Evolutionary conservation across 2,888 invertebrate species (phyloP).

Genomic region (Stenurella melanura): DNA sequence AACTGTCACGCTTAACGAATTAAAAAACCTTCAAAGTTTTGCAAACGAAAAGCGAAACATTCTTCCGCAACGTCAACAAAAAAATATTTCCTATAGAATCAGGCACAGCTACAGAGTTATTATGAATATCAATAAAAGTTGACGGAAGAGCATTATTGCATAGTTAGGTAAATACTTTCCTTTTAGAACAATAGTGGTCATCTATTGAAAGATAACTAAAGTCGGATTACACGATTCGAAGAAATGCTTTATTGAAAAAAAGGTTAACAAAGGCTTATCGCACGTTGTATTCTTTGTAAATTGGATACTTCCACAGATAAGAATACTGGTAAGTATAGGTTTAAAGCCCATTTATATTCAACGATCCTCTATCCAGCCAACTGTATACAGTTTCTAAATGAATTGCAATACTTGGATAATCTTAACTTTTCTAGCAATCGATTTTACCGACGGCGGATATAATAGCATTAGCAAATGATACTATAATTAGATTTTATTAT

Average conservation of each 20-base stretch:
- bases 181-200: too few species aligned
- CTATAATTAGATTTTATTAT: constrained; percentile 16
- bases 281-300: constrained; percentile 14
- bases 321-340: constrained; percentile 8
- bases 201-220: too few species aligned
- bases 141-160: too few species aligned
- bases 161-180: too few species aligned
- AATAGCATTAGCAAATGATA: neutral
- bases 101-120: too few species aligned
- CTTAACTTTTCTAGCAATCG: constrained; percentile 15
- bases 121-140: too few species aligned
- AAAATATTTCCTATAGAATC: too few species aligned
- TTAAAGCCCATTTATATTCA: constrained; percentile 29
- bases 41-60: too few species aligned
- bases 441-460: neutral
- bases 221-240: neutral
- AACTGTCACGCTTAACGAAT: too few species aligned
- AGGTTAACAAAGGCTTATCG: neutral
- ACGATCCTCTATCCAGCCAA: constrained; percentile 9
- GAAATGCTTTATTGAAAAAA: constrained; percentile 6
- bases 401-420: constrained; percentile 27
- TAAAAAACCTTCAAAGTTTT: too few species aligned
- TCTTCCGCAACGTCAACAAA: too few species aligned
- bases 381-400: constrained; percentile 14
- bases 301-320: constrained; percentile 14